Evolutionary conservation across 1,140 invertebrate genomes (phyloP), one percentile per base, ranked within the genome.

Genomic region (Drosophila pandora): DNA sequence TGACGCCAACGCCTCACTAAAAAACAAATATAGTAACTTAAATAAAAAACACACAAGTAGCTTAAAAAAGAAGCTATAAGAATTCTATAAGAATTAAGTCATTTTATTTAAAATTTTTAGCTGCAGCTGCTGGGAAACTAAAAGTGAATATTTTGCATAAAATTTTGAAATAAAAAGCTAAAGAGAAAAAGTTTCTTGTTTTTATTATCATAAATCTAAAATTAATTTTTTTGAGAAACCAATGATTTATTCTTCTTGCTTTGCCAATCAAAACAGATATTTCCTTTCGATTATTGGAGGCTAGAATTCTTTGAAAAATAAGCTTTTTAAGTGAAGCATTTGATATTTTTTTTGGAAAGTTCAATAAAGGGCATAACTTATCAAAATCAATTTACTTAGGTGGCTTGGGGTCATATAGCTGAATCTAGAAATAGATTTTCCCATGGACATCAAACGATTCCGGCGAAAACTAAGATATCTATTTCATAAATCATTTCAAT

Each of bases 1-100:
- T 25, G 49, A 74, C 71, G 53, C 60, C 71, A 75, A 75, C 60
- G 65, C 68, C 28, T 7, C 5, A 41, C 10, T 21, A 71, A 57
- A 49, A 61, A 52, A 3, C 23, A 49, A 34, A 39, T 37, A 53
- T 30, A 30, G 17, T 43, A 37, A 50, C 37, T 47, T 37, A 37
- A 45, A 10, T 13, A 25, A 56, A 53, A 69, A 23, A 23, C 41
- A 9, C 13, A 30, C 52, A 22, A n/a, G 23, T n/a, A 39, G 32
- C 9, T 32, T 32, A 10, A 2, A 37, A 37, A n/a, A n/a, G 23
- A 10, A 39, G 32, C 9, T 32, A 10, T 1, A 2, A 37, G 12
- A n/a, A n/a, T 1, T 12, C 2, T 0, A 12, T 3, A 21, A 39
- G 57, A 45, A 13, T 25, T 3, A 23, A 63, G 13, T 17, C 1